These are phyloP conservation scores for Acleris cristana DNA, from an alignment of 2,888 invertebrate genomes.

Conservation along the genomic window DNA sequence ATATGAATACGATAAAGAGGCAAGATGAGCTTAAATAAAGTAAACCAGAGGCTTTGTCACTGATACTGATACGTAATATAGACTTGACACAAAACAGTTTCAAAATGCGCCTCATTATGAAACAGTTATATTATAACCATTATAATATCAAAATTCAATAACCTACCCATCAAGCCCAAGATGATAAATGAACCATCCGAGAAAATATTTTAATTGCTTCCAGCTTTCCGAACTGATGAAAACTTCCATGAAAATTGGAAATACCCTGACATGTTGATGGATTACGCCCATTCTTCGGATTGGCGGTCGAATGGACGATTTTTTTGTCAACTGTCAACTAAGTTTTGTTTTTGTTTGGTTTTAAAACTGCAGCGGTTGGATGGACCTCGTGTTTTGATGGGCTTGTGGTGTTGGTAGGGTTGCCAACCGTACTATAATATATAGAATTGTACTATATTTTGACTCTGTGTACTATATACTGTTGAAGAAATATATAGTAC, in stretches of 20 bases:
- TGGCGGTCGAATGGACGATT: conserved; percentile 58
- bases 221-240: conserved; percentile 45
- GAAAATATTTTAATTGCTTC: conserved; percentile 61
- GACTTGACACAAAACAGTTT: no score
- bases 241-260: conserved; percentile 62
- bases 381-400: not conserved
- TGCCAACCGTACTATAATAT: no score
- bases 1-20: no score
- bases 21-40: no score
- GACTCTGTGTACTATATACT: no score
- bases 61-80: no score
- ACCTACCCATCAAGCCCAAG: conserved; percentile 42
- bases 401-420: no score
- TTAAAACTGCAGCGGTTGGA: not conserved
- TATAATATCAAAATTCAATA: conserved; percentile 41
- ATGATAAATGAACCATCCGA: conserved; percentile 50
- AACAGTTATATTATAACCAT: conserved; percentile 23
- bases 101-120: not conserved
- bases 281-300: conserved; percentile 67
- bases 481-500: no score
- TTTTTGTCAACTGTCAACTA: conserved; percentile 41
- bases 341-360: conserved; percentile 2
- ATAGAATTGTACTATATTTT: no score
- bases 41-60: no score
- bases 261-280: conserved; percentile 64